Conservation (phyloP, 1,140 invertebrate genomes). For the Cydia fagiglandana region DNA sequence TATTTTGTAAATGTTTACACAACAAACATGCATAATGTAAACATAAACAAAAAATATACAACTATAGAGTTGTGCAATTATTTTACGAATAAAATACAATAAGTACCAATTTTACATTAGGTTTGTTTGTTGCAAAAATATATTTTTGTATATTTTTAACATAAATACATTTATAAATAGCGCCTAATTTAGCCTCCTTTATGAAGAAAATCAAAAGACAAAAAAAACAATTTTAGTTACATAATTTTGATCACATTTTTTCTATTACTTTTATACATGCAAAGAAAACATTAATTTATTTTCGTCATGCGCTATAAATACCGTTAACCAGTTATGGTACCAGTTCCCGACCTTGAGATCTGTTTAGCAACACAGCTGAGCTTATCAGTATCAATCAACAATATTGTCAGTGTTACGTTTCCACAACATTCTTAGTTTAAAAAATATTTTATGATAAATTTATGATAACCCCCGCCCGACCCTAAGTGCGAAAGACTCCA, state of each 20-base stretch:
- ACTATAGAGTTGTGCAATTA: no score
- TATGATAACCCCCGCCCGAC: neutral
- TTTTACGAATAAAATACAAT: no score
- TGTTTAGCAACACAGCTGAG: conserved; percentile 26
- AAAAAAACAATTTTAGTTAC: no score
- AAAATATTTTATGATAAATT: conserved; percentile 12
- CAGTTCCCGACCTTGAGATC: conserved; percentile 7
- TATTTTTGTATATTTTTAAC: no score
- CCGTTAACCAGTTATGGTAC: conserved; percentile 3
- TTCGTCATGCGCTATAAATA: neutral
- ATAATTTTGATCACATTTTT: neutral
- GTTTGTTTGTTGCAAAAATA: no score
- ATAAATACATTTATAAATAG: no score
- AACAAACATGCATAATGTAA: no score
- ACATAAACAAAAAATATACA: no score
- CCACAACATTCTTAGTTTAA: neutral
- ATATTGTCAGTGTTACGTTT: neutral
- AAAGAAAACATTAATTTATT: neutral
- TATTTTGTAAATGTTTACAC: no score
- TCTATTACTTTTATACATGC: neutral
- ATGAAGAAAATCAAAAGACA: no score
- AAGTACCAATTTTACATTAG: no score
- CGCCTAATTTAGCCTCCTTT: no score
- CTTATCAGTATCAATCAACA: conserved; percentile 7
- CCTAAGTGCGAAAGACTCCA: neutral